Conservation (phyloP, 2,113 vertebrate species). For the Vicugna pacos region DNA sequence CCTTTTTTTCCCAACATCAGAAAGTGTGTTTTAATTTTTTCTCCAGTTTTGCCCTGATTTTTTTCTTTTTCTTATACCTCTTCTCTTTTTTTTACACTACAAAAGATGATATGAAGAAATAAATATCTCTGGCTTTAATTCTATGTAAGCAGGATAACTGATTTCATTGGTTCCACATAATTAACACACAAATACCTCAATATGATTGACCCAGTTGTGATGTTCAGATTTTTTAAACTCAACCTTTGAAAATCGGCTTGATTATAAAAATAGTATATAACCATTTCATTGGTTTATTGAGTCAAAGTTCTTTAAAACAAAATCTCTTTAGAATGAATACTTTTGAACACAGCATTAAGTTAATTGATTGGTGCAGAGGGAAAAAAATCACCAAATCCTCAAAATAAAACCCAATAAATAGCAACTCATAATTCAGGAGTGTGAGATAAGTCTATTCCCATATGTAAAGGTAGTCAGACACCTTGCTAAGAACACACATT, state of each 20-base stretch:
- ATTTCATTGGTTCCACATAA: slow-evolving; percentile 17
- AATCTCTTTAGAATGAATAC: neutral
- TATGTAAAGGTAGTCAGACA: neutral
- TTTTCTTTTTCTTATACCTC: neutral
- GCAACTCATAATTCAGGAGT: neutral
- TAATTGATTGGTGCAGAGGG: slow-evolving; percentile 21
- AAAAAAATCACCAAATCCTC: neutral
- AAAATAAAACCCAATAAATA: slow-evolving; percentile 11
- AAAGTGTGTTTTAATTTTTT: slow-evolving; percentile 11
- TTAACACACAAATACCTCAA: neutral
- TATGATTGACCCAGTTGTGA: neutral
- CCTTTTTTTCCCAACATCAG: neutral
- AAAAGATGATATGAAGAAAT: neutral
- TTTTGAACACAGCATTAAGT: slow-evolving; percentile 44
- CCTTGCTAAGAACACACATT: neutral
- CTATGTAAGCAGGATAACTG: neutral
- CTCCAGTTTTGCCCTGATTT: neutral
- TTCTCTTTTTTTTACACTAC: neutral
- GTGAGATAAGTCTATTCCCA: neutral
- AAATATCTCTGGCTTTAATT: neutral
- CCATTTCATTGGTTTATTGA: neutral
- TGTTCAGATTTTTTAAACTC: slow-evolving; percentile 3
- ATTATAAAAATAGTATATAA: neutral
- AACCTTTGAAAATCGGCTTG: slow-evolving; percentile 19
- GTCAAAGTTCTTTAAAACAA: slow-evolving; percentile 46